A percentile compares a stretch with the other conserved stretches of the same genome.
These are phyloP conservation scores for Drosophila stalkeri DNA, from an alignment of 2,888 invertebrate genomes.

Conservation along the genomic window DNA sequence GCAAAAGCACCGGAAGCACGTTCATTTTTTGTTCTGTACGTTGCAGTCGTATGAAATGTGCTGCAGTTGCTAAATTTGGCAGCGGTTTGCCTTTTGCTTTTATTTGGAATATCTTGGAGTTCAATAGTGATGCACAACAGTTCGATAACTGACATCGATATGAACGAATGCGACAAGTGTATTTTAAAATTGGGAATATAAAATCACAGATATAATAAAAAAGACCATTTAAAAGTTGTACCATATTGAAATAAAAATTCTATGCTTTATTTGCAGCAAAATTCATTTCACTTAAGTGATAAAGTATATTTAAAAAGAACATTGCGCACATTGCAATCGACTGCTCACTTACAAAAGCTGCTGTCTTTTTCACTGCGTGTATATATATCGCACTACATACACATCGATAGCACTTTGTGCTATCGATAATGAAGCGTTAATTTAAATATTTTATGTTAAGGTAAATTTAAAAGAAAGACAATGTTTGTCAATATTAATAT, in stretches of 20 bases:
- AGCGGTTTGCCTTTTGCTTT: slow-evolving; percentile 14
- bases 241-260: not conserved
- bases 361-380: not conserved
- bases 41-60: slow-evolving; percentile 1
- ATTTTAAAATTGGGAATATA: not conserved
- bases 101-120: slow-evolving; percentile 31
- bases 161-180: not conserved
- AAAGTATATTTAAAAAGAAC: not conserved
- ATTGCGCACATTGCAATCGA: not conserved
- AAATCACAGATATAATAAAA: not conserved
- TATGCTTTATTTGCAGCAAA: not conserved
- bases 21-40: slow-evolving; percentile 28
- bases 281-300: no score
- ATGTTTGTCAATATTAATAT: slow-evolving; percentile 47
- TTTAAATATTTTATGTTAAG: not conserved
- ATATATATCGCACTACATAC: not conserved
- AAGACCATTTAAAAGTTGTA: not conserved
- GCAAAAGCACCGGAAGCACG: slow-evolving; percentile 34
- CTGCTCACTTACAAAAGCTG: slow-evolving; percentile 1
- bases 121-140: slow-evolving; percentile 5
- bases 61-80: slow-evolving; percentile 23
- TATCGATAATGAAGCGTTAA: not conserved
- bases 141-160: slow-evolving; percentile 37
- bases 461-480: not conserved
- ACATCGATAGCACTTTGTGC: not conserved